Evolutionary conservation across 2,113 vertebrate species (phyloP), one percentile per base, ranked within the genome.

Genomic region (Puffinus mauretanicus): DNA sequence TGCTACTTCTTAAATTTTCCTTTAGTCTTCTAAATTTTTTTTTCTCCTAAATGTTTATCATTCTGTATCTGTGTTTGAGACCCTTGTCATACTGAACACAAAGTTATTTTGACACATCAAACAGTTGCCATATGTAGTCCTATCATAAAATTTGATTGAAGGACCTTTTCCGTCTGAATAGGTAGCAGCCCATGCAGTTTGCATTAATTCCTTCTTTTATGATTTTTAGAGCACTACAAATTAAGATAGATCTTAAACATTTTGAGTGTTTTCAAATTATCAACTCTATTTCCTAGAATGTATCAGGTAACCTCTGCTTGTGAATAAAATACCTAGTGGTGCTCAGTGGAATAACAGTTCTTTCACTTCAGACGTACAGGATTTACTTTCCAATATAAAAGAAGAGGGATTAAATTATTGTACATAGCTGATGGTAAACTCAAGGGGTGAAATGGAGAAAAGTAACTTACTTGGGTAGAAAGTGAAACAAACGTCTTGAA

Each of bases 61-160:
- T 96, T 93, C 40, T 0, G 0, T 89, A 16, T 76, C 65, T 69
- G 38, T 82, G 30, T 61, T 93, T 95, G 52, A 82, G 32, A 21
- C 36, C 40, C 8, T 75, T 72, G 16, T 91, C 44, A 25, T 49
- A 24, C 49, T 86, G 75, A 83, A 65, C 1, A 12, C 46, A 54
- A 76, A 91, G 73, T 79, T 96, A 76, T 57, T 97, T 93, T 94
- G 40, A 70, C 88, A 44, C 27, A 64, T 73, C 44, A 79, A 82
- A 30, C 36, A 46, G 44, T 73, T 86, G 29, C 66, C 73, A 29
- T 70, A 5, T 76, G 62, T 58, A 86, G 54, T 60, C 49, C 36
- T 49, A 26, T 70, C n/a, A 38, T 42, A 54, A 58, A 86, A 77
- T 86, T 51, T 77, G 49, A 40, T 76, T 44, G 64, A 86, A 81